Evolutionary conservation across 2,888 invertebrate species (phyloP), one percentile per base, ranked within the genome.

Genomic region (Dichetophora obliterata): DNA sequence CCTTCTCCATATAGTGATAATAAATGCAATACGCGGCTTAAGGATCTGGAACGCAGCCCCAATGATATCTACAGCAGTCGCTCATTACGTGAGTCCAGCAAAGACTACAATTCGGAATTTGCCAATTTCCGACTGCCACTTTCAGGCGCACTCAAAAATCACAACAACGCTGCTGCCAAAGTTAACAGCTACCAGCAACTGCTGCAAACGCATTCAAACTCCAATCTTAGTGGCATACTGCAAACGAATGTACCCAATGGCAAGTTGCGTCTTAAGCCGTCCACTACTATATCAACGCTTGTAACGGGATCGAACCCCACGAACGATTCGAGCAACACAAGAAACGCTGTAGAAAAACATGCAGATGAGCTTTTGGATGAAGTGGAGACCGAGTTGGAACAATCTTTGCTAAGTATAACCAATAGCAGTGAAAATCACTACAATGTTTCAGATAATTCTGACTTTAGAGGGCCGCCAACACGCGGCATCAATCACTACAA

Each of bases 51-150:
- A 75, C 50, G 72, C 50, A 24, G 8, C 63, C 16, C 43, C 8
- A 48, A 48, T 4, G 88, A 84, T 81, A 84, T 82, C 78, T 84
- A 82, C 78, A 84, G 84, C 81, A 87, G 83, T 78, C 85, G 84
- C 43, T 85, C 84, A 8, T 80, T 83, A 9, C 82, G 84, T 43
- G 85, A 83, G 11, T 69, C 76, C 5, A 61, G 37, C 59, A 80
- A 81, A 31, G 81, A 80, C 16, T 74, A 24, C 59, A 82, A 80
- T 80, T 84, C 84, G 82, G 86, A 87, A 75, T 77, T 87, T 78
- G 86, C 85, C 31, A 83, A 87, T 71, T 84, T 87, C 43, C 86
- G 87, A 3, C 79, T 87, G 54, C 87, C 87, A 0, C 76, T 87
- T 0, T 87, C 87, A 63, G 86, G 86, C 1, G 83, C 87, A 3